Conservation (phyloP, 1,140 invertebrate genomes). For the Drepana arcuata region DNA sequence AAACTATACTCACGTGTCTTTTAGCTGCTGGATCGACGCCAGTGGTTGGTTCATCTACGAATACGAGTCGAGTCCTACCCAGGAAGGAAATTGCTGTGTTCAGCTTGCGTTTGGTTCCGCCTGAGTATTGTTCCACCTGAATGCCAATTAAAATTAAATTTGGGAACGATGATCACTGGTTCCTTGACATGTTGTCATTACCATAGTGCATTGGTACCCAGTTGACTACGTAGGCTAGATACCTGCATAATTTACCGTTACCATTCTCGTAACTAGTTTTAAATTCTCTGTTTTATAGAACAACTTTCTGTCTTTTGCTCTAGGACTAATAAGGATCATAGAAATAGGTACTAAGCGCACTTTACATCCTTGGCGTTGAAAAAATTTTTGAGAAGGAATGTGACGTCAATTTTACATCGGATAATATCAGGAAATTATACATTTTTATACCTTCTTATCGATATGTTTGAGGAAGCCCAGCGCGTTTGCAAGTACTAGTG, state of each 20-base stretch:
- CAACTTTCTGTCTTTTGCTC: background rate
- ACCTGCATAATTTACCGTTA: no score
- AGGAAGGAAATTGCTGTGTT: slow-evolving; percentile 94
- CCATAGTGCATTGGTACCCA: no score
- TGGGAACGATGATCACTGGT: background rate
- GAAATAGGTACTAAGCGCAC: no score
- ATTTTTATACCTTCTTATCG: slow-evolving; percentile 59
- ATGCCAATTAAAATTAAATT: slow-evolving; percentile 21
- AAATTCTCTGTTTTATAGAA: background rate
- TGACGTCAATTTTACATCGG: no score
- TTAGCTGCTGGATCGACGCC: slow-evolving; percentile 89
- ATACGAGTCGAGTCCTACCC: slow-evolving; percentile 88
- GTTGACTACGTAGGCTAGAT: no score
- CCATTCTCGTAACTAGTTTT: no score
- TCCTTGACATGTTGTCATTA: no score
- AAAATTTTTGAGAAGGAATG: no score
- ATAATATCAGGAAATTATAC: no score
- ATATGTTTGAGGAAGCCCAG: slow-evolving; percentile 72
- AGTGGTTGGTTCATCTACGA: slow-evolving; percentile 89
- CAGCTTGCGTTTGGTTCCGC: slow-evolving; percentile 95
- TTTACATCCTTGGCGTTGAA: no score
- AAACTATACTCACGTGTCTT: slow-evolving; percentile 72
- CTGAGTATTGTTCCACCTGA: slow-evolving; percentile 80
- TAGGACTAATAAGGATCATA: no score
- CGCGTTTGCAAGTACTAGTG: slow-evolving; percentile 35